These are phyloP conservation scores for Gambusia holbrooki DNA, from an alignment of 2,113 vertebrate genomes.

Conservation along the genomic window DNA sequence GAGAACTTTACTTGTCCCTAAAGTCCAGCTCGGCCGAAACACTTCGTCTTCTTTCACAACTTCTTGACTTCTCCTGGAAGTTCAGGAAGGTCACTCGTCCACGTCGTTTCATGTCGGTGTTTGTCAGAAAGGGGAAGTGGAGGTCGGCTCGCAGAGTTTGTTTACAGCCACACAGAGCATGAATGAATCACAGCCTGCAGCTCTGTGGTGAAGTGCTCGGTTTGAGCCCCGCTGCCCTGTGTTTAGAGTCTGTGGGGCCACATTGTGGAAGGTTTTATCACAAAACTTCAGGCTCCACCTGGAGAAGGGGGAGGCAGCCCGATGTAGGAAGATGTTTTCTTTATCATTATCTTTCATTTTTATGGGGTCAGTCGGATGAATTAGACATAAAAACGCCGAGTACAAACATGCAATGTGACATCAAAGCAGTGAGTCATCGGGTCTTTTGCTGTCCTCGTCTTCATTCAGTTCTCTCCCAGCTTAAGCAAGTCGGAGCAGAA, in stretches of 20 bases:
- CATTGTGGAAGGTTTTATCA: conserved; percentile 25
- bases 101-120: neutral
- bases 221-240: conserved; percentile 51
- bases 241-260: conserved; percentile 60
- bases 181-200: conserved; percentile 46
- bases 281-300: neutral
- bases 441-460: neutral
- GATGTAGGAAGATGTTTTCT: neutral
- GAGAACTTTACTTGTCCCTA: neutral
- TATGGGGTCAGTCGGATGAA: conserved; percentile 18
- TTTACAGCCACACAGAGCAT: conserved; percentile 50
- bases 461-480: neutral
- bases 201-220: conserved; percentile 24
- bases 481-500: conserved; percentile 22
- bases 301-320: too few species aligned
- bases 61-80: neutral
- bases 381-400: neutral
- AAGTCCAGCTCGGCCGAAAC: neutral
- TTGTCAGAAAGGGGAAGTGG: neutral
- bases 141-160: conserved; percentile 51
- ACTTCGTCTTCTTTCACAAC: neutral
- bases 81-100: neutral
- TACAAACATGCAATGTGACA: neutral
- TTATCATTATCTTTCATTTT: neutral
- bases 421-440: neutral